phyloP scores from a whole-genome alignment of 1,140 invertebrate species.

The Oryzaephilus surinamensis region DNA sequence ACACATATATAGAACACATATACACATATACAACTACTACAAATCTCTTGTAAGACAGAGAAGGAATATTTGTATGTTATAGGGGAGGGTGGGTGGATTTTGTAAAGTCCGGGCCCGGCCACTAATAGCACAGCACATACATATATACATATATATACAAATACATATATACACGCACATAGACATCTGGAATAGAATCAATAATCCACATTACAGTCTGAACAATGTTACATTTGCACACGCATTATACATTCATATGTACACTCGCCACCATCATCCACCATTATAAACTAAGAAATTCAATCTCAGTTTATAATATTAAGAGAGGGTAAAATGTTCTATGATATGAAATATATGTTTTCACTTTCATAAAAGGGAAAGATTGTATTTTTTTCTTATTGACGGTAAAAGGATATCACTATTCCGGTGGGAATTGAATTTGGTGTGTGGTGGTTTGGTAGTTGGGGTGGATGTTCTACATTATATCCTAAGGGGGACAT shows the following conservation, averaged over 20 bases:
- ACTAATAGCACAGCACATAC: constrained; percentile 22
- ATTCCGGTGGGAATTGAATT: no score
- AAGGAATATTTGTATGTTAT: constrained; percentile 9
- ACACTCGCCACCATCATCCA: constrained; percentile 7
- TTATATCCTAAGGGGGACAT: no score
- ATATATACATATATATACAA: constrained; percentile 19
- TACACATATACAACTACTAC: no score
- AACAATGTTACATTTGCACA: constrained; percentile 25
- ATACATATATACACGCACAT: constrained; percentile 17
- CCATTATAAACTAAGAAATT: constrained; percentile 7
- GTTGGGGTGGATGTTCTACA: no score
- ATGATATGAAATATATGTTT: no score
- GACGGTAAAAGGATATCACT: no score
- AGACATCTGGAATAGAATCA: constrained; percentile 22
- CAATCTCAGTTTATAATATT: constrained; percentile 12
- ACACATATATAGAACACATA: no score
- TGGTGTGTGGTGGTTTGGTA: no score
- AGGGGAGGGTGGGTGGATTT: constrained; percentile 12
- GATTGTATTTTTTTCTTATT: no score
- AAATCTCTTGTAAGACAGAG: no score
- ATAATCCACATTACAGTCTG: constrained; percentile 23
- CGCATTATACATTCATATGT: constrained; percentile 25
- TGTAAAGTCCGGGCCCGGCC: constrained; percentile 11
- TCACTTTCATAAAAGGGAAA: no score
- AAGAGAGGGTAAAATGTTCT: no score